Evolutionary conservation across 2,888 invertebrate species (phyloP).

Genomic region (Pediacus dermestoides): DNA sequence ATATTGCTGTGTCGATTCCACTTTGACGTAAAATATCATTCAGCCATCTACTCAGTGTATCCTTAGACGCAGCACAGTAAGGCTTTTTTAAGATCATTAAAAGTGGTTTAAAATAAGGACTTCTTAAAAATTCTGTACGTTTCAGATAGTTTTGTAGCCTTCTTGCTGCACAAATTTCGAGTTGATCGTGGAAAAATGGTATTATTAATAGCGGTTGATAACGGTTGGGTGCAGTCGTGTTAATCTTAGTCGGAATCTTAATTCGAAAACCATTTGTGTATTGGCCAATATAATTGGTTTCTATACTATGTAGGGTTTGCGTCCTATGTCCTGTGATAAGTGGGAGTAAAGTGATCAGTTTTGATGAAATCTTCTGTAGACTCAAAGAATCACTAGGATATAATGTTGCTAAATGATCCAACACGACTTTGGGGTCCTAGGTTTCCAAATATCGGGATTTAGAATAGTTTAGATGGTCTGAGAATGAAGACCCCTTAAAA

Average conservation of each 20-base stretch:
- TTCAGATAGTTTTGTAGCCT: not conserved
- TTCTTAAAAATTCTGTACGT: not conserved
- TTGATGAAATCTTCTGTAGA: not conserved
- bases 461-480: too few relatives aligned
- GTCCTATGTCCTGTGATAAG: not conserved
- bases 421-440: not conserved
- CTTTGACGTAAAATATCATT: constrained; percentile 5
- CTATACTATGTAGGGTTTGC: not conserved
- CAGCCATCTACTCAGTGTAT: constrained; percentile 12
- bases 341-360: not conserved
- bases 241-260: constrained; percentile 5
- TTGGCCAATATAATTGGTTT: constrained; percentile 1
- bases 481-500: too few relatives aligned
- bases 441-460: too few relatives aligned
- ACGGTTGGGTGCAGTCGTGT: constrained; percentile 1
- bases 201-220: constrained; percentile 1
- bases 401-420: not conserved
- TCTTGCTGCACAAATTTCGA: constrained; percentile 5
- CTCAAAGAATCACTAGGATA: not conserved
- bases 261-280: constrained; percentile 2
- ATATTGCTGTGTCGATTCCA: constrained; percentile 7
- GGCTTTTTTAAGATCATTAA: constrained; percentile 9
- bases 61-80: constrained; percentile 4
- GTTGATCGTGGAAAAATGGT: not conserved
- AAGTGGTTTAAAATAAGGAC: not conserved